Evolutionary conservation across 1,140 invertebrate genomes (phyloP), one percentile per base, ranked within the genome.

Genomic region (Achroia grisella): DNA sequence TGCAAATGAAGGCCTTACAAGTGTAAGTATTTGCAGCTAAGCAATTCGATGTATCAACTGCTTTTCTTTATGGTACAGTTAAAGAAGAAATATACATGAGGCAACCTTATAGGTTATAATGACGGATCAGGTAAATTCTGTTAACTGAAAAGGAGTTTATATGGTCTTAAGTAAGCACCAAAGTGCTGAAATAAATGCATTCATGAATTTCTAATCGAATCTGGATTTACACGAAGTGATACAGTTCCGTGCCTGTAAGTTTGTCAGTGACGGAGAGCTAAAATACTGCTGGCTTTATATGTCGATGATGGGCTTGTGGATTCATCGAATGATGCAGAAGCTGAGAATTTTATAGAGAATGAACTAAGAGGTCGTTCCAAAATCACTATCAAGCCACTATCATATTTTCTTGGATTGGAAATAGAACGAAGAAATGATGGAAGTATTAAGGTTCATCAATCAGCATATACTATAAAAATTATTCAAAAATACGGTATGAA

Each of bases 11-110:
- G n/a, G n/a, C n/a, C n/a, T n/a, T n/a, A n/a, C n/a, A n/a, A n/a
- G n/a, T n/a, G n/a, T n/a, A n/a, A n/a, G n/a, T n/a, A 32, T 39
- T 13, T 34, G 23, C 12, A 44, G 13, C 37, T 41, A 36, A 35
- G 10, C 46, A 62, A 33, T 48, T 52, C 17, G 48, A 52, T 53
- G 53, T 61, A 36, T 67, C 80, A 41, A 74, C 62, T 8, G 77
- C 83, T 10, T 57, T 86, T 46, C 75, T 86, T 51, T 87, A 88
- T 57, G 83, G 86, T 1, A 11, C 1, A 3, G 39, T 88, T 10
- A 48, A 86, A 11, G 86, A 88, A 59, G 62, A 58, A 15, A 67
- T 87, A 0, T 87, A 62, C 40, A 75, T 87, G 61, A 28, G 62
- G 32, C 60, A 70, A 48, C 78, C 82, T 12, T 49, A 79, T n/a